phyloP scores from a whole-genome alignment of 2,888 invertebrate species.

The Polydesmus complanatus region DNA sequence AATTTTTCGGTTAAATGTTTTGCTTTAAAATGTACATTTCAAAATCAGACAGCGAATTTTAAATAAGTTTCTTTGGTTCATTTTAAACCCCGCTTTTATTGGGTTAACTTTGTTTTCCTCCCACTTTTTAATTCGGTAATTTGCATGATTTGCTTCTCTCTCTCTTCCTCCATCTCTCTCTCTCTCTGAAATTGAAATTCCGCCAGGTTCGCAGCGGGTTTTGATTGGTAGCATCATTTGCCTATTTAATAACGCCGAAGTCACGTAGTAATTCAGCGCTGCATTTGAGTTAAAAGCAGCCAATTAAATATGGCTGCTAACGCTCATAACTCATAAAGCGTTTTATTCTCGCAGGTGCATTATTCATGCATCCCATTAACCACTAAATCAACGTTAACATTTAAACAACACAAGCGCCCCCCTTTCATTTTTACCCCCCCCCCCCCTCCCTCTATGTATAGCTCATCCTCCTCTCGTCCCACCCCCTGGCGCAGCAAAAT shows the following conservation, averaged over 20 bases:
- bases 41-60: too few species aligned
- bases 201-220: not conserved
- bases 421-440: not conserved
- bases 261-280: too few species aligned
- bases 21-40: too few species aligned
- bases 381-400: slow-evolving; percentile 14
- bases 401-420: not conserved
- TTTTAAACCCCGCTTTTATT: too few species aligned
- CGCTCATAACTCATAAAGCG: not conserved
- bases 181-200: too few species aligned
- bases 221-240: not conserved
- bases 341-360: slow-evolving; percentile 8
- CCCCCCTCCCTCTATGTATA: not conserved
- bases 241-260: not conserved
- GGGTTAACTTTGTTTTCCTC: too few species aligned
- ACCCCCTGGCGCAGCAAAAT: not conserved
- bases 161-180: too few species aligned
- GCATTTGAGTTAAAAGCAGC: not conserved
- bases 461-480: not conserved
- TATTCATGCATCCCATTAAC: slow-evolving; percentile 16
- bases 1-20: too few species aligned
- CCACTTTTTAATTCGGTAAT: too few species aligned
- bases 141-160: too few species aligned
- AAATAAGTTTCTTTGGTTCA: too few species aligned
- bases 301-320: not conserved